Evolutionary conservation across 2,888 invertebrate species (phyloP).

Genomic region (Epinotia ramella): DNA sequence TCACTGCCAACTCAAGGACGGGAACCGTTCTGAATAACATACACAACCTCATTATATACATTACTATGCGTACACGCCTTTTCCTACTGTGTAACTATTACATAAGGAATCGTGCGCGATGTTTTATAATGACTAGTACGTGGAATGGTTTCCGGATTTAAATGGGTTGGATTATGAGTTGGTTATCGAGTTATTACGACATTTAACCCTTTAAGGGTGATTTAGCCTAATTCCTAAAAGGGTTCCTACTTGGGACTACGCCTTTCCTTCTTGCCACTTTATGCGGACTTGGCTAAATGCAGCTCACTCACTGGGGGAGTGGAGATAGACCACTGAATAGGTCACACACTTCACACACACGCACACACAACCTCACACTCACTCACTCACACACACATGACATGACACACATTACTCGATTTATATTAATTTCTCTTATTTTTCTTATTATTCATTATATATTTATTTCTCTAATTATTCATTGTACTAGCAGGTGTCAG

Average conservation of each 20-base stretch:
- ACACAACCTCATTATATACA: conserved; percentile 21
- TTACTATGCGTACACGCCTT: conserved; percentile 24
- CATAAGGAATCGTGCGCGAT: conserved; percentile 8
- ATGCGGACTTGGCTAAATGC: too few relatives aligned
- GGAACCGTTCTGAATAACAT: conserved; percentile 21
- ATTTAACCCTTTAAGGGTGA: background rate
- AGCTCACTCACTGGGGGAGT: too few relatives aligned
- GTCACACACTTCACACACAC: too few relatives aligned
- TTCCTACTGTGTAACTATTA: conserved; percentile 15
- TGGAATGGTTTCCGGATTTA: conserved; percentile 19
- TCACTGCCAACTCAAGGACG: conserved; percentile 39
- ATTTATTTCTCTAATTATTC: too few relatives aligned
- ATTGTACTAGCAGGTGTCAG: too few relatives aligned
- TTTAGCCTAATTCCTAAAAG: background rate
- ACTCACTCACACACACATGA: too few relatives aligned
- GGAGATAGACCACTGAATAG: too few relatives aligned
- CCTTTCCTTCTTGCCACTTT: too few relatives aligned
- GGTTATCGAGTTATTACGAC: conserved; percentile 3
- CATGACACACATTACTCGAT: too few relatives aligned
- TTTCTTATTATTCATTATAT: too few relatives aligned
- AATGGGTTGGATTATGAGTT: background rate
- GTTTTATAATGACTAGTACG: conserved; percentile 12
- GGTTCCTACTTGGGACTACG: background rate
- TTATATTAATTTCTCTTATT: too few relatives aligned
- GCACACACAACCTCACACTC: too few relatives aligned